Percentiles rank a stretch among this genome's conserved stretches.
Conservation (phyloP, 2,797 vertebrate genomes). For the Sarcoramphus papa region DNA sequence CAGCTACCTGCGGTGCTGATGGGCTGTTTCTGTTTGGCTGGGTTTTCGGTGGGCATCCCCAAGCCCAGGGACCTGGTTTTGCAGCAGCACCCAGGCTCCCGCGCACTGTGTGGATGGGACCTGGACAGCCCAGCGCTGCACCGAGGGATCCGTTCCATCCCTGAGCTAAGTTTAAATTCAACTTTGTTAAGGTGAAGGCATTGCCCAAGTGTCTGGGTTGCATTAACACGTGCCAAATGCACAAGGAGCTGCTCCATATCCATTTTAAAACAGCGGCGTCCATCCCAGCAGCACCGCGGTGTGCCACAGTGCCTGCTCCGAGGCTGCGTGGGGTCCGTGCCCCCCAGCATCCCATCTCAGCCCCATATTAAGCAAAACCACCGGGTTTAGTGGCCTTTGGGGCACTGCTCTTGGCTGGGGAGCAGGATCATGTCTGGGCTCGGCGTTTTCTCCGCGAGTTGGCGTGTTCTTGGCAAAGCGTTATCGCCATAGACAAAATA, state of each 20-base stretch:
- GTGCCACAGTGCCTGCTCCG: rapidly evolving
- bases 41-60: background rate
- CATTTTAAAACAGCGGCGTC: background rate
- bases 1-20: background rate
- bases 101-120: rapidly evolving
- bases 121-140: rapidly evolving
- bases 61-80: background rate
- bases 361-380: background rate
- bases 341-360: background rate
- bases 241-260: rapidly evolving
- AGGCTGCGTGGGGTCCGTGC: rapidly evolving
- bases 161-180: background rate
- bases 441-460: rapidly evolving
- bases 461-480: rapidly evolving
- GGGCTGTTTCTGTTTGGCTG: background rate
- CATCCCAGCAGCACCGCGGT: rapidly evolving
- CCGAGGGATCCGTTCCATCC: background rate
- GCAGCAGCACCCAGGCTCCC: background rate
- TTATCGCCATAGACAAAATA: rapidly evolving
- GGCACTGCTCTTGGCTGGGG: background rate
- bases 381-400: background rate
- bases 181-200: too few species aligned
- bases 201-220: background rate
- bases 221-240: background rate
- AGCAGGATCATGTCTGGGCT: background rate